Percentiles rank a stretch among this genome's conserved stretches.
Evolutionary conservation across 2,113 vertebrate genomes (phyloP).

Genomic region (Herpetotheres cachinnans): DNA sequence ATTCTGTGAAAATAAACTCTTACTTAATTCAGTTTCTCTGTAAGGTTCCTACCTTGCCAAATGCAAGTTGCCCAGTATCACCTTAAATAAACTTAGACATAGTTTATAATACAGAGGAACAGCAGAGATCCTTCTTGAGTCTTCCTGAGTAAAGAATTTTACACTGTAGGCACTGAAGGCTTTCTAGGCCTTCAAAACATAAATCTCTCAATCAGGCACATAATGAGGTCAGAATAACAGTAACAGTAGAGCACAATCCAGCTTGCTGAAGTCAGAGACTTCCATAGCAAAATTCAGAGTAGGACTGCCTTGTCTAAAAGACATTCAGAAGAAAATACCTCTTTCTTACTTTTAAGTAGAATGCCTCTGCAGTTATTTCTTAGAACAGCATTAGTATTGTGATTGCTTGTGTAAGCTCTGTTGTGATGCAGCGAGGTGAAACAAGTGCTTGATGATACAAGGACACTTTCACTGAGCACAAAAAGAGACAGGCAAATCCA

Average conservation of each 20-base stretch:
- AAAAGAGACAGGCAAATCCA: not conserved
- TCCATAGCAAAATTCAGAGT: not conserved
- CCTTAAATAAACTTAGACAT: not conserved
- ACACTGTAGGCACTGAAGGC: not conserved
- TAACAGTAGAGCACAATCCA: not conserved
- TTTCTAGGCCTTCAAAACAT: not conserved
- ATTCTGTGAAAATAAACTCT: not conserved
- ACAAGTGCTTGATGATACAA: not conserved
- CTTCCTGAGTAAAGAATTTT: not conserved
- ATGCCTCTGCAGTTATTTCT: not conserved
- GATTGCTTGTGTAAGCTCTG: not conserved
- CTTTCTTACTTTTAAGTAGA: not conserved
- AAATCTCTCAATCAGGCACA: not conserved
- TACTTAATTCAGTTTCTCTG: accelerated
- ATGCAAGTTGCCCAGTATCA: not conserved
- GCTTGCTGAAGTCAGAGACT: not conserved
- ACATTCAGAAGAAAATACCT: not conserved
- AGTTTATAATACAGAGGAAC: not conserved
- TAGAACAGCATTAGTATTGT: not conserved
- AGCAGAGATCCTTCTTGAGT: not conserved
- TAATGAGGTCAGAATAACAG: not conserved
- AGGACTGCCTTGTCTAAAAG: not conserved
- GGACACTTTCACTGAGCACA: not conserved
- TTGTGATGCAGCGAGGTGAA: not conserved
- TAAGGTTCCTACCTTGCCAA: not conserved